Base-by-base conservation (phyloP, 2,797 vertebrate species). In the Channa striata region DNA sequence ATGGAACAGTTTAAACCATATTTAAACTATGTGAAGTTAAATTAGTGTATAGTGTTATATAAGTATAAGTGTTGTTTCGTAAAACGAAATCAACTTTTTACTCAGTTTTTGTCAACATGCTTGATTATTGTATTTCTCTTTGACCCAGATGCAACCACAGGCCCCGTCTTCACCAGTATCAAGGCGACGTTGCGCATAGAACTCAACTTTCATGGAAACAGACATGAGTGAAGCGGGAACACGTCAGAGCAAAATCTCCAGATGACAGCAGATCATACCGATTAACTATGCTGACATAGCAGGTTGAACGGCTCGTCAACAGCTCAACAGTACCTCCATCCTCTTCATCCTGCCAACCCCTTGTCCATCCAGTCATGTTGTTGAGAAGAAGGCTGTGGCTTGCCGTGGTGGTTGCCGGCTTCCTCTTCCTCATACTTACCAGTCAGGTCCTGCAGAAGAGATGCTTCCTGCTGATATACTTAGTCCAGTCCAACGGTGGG, bases 371-470 rank as follows among this genome's bases (percentile, higher is more conserved):
- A 68, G 72, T 59, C 72, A 92, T 92, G 89, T 68, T 90, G 71
- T 23, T 75, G 19, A 87, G 80, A 77, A 88, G 34, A 71, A 91
- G 89, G 74, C n/a, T 83, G 68, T 94, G 83, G 8, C 71, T 90
- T 6, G 64, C 37, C 1, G 33, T 68, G 34, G 6, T 87, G 59
- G 76, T 88, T 1, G 63, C 84, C 3, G 77, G 70, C 49, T 68
- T 93, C 74, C 67, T 94, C 63, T 87, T 94, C 59, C 86, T 94
- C 56, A 92, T 93, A 89, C 70, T 94, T 0, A 90, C 87, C 58
- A 92, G 82, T 48, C 89, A 94, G 74, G 88, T 77, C 57, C 88
- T 93, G 60, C 93, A 91, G 20, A 83, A 40, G 73, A 68, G 57
- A 37, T 43, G 67, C 11, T 58, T 84, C 51, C 68, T 69, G 33